Evolutionary conservation across 2,113 vertebrate species (phyloP).

Genomic region (Leiothrix lutea): DNA sequence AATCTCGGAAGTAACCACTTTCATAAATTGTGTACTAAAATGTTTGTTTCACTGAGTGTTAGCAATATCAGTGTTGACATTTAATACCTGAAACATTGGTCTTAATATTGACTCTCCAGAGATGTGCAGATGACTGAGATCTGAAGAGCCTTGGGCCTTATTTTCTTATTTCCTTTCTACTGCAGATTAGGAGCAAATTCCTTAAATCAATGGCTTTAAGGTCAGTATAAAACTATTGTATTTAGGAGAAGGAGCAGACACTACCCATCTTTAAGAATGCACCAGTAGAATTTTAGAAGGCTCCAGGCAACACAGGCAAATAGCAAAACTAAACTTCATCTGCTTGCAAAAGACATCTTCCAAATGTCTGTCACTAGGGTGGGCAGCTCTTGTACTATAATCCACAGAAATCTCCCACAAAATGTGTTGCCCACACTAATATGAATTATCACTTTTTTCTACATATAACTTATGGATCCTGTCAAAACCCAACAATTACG

Average conservation of each 20-base stretch:
- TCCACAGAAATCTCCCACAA: neutral
- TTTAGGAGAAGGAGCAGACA: neutral
- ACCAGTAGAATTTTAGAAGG: neutral
- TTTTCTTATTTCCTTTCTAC: neutral
- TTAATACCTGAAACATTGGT: neutral
- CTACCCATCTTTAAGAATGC: neutral
- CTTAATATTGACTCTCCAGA: neutral
- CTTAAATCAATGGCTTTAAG: neutral
- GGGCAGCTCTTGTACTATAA: neutral
- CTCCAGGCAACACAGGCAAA: neutral
- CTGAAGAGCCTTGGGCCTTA: neutral
- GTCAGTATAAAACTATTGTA: neutral
- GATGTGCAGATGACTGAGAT: neutral
- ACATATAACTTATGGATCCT: neutral
- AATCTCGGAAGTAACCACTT: neutral
- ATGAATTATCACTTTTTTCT: neutral
- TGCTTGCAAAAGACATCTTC: neutral
- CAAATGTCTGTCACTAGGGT: neutral
- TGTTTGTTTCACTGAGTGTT: neutral
- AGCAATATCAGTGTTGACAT: neutral
- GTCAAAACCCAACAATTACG: neutral
- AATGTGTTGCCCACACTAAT: neutral
- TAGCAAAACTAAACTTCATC: neutral
- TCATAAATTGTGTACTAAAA: slow-evolving; percentile 42
- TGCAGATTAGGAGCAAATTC: neutral